phyloP scores from a whole-genome alignment of 1,140 invertebrate genomes.

The Charaxes varanes region DNA sequence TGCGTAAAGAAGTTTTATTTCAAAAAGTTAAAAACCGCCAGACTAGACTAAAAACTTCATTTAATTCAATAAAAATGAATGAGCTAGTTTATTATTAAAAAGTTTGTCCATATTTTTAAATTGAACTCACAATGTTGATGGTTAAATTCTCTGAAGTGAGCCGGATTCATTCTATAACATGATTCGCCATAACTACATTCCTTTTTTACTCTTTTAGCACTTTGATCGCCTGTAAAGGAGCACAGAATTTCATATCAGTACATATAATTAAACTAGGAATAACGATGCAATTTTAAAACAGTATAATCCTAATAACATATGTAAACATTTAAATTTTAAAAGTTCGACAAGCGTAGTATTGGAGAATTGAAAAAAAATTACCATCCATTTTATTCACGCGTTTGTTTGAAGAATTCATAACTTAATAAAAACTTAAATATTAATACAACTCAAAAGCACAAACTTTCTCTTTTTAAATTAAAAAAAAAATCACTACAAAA shows the following conservation, averaged over 20 bases:
- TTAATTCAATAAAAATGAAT: too few relatives aligned
- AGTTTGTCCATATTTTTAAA: too few relatives aligned
- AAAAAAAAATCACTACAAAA: too few relatives aligned
- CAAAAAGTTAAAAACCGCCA: too few relatives aligned
- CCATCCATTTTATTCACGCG: conserved; percentile 31
- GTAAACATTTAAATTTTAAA: conserved; percentile 1
- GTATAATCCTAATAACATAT: not conserved
- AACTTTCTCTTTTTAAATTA: not conserved
- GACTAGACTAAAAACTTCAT: too few relatives aligned
- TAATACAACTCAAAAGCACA: not conserved
- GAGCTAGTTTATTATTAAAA: too few relatives aligned
- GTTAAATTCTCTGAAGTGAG: conserved; percentile 85
- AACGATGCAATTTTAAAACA: not conserved
- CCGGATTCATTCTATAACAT: conserved; percentile 88
- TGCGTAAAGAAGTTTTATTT: too few relatives aligned
- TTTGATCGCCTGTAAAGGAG: conserved; percentile 33
- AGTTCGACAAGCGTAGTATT: not conserved
- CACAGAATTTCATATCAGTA: conserved; percentile 4
- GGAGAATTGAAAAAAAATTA: conserved; percentile 16
- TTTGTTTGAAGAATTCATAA: conserved; percentile 33
- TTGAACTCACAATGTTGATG: conserved; percentile 82
- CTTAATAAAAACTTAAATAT: conserved; percentile 2
- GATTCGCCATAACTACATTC: conserved; percentile 81
- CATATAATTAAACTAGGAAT: not conserved
- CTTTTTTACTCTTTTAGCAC: conserved; percentile 50